Base-by-base conservation (phyloP, 2,888 invertebrate genomes). In the Pseudoips prasinana region DNA sequence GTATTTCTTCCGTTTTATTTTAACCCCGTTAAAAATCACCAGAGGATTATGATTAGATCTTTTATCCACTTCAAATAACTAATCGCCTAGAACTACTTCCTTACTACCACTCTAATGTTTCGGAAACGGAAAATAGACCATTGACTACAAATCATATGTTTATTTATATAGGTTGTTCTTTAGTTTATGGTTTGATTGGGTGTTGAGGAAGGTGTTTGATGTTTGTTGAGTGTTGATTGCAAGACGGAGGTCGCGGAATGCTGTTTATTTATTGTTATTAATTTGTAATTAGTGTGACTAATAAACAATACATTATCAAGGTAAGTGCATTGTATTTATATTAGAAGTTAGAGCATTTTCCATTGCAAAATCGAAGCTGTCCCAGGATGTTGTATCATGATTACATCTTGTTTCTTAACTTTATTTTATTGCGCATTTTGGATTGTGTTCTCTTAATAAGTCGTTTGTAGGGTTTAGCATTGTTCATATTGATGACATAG, bases 131-230 rank as follows among this genome's bases (percentile, higher is more conserved):
- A 58, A 52, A 36, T 28, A 27, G 9, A 47, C 52, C 70, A 70
- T 56, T 66, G 60, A 68, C 48, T 38, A 43, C 51, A 70, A 75
- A 82, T 85, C 81, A 81, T 85, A 85, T 85, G 84, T 85, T 87
- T 87, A 82, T 84, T 81, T 83, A 83, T 86, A 74, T 86, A 78
- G 73, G 73, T 77, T 75, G 62, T 63, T 83, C 80, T 82, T 45
- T 77, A 74, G 73, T 79, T 76, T 82, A 78, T 86, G 84, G 75
- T 74, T 72, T 80, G 77, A 74, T 82, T 84, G 80, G 79, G 77
- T 84, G 79, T 83, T 73, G 73, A 73, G 65, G 69, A 68, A 82
- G 73, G 76, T 80, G 82, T 83, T 68, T 81, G 73, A 75, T 80
- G 82, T 83, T 68, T 81, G 81, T 77, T 79, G 76, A 55, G 67